Base-by-base conservation (phyloP, 2,113 vertebrate genomes). In the Actenoides hombroni region DNA sequence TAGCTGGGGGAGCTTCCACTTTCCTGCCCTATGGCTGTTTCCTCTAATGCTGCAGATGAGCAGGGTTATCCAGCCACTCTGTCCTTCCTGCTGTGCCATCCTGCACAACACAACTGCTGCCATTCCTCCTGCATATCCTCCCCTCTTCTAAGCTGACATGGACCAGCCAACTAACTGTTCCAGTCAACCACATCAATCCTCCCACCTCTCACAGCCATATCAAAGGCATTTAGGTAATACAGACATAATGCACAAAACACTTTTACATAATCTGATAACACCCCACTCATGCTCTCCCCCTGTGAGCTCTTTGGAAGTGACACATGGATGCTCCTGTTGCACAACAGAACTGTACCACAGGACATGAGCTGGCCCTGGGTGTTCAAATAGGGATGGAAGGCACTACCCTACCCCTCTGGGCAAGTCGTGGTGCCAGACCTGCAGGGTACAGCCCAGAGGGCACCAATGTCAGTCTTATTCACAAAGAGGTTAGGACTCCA, bases 401-500 rank as follows among this genome's bases (percentile, higher is more conserved):
- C 15, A 8, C 9, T 9, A 19, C 0, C 1, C 26, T 87, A 46
- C 9, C 20, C 39, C 56, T 54, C n/a, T 17, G 31, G 46, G 14
- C 5, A 9, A 64, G 16, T 2, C 2, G 0, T 19, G n/a, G 37
- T 67, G 31, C 46, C 83, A 88, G 14, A 42, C 13, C 65, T 64
- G 25, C 2, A 4, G 24, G 16, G 24, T 39, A 24, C 23, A 94
- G n/a, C 25, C 42, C 42, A 63, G 26, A 46, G 18, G 12, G 10
- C 25, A 69, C 8, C 0, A 0, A 3, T 6, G 9, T 3, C 4
- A 3, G 24, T 18, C 48, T 64, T 35, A n/a, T 16, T 16, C 15
- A 54, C 17, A 39, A 13, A 51, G 40, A 40, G 13, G 4, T 39
- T 25, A 54, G 21, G 51, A 70, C 14, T 75, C 53, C 6, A 6